Evolutionary conservation across 2,888 invertebrate species (phyloP), one percentile per base, ranked within the genome.

Genomic region (Eurytoma californica): DNA sequence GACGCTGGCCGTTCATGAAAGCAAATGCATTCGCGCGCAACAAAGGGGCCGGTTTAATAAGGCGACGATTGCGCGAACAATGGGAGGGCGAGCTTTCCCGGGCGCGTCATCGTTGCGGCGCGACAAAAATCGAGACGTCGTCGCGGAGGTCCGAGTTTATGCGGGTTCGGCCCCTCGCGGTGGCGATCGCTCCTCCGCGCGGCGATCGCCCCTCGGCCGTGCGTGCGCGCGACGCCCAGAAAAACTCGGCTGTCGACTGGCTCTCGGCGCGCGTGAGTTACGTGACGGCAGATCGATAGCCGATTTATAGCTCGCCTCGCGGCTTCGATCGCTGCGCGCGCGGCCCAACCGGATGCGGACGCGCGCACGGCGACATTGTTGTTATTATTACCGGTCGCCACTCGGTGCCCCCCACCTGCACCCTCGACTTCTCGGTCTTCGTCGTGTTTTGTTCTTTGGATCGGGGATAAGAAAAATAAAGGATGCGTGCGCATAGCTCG

Each of bases 221-320:
- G 30, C 4, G 49, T 66, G 78, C 60, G 55, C 28, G 16, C 51
- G 18, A 7, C n/a, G 51, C 24, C 51, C 16, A 57, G 75, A 80
- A 80, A 80, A 87, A 86, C 82, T 83, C 80, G 85, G 81, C 85
- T 84, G 83, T 82, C 83, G 67, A 61, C 61, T 51, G 78, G 84
- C 82, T 83, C 84, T 83, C 76, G 24, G 83, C 24, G 84, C 84
- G 86, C 86, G 86, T 87, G 87, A 88, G 88, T 87, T 88, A 88
- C 88, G 88, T 85, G 88, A 86, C 84, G 84, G 83, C 84, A 83
- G 84, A 85, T 85, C 85, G 85, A 73, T 83, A 82, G 84, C 85
- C 86, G 86, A 88, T 87, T 87, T 86, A 87, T 87, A 39, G 39
- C 39, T 39, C 86, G 84, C 83, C n/a, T 16, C 69, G 30, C 13